Evolutionary conservation across 2,888 invertebrate genomes (phyloP).

Genomic region (Dicyrtoma fusca): DNA sequence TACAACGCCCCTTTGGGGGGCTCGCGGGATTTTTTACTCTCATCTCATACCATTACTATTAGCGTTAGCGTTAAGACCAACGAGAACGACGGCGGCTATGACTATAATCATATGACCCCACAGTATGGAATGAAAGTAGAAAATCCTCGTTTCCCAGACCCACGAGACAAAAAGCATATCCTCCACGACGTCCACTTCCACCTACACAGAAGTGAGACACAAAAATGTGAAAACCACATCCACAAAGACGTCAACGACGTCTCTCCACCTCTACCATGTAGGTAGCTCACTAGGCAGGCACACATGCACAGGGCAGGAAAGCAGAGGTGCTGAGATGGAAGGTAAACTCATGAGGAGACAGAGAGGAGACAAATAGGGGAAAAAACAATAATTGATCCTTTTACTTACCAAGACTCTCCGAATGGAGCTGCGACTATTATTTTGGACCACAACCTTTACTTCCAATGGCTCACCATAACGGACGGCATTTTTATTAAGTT

Average conservation of each 20-base stretch:
- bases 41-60: not conserved
- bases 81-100: too few relatives aligned
- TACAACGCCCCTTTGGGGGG: constrained; percentile 14
- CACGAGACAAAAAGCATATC: too few relatives aligned
- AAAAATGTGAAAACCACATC: too few relatives aligned
- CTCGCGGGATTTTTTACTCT: constrained; percentile 11
- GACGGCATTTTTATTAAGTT: constrained; percentile 79
- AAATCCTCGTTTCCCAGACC: not conserved
- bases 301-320: not conserved
- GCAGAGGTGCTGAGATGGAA: not conserved
- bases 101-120: too few relatives aligned
- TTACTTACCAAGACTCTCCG: constrained; percentile 74
- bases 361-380: not conserved
- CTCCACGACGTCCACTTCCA: too few relatives aligned
- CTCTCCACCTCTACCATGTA: too few relatives aligned
- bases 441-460: constrained; percentile 74
- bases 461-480: constrained; percentile 79
- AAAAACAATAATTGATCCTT: not conserved
- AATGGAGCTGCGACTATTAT: constrained; percentile 82
- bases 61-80: not conserved
- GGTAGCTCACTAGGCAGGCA: too few relatives aligned
- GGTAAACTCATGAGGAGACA: not conserved
- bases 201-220: too few relatives aligned
- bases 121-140: not conserved
- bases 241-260: too few relatives aligned